Evolutionary conservation across 1,140 invertebrate genomes (phyloP).

Genomic region (Wasmannia auropunctata): DNA sequence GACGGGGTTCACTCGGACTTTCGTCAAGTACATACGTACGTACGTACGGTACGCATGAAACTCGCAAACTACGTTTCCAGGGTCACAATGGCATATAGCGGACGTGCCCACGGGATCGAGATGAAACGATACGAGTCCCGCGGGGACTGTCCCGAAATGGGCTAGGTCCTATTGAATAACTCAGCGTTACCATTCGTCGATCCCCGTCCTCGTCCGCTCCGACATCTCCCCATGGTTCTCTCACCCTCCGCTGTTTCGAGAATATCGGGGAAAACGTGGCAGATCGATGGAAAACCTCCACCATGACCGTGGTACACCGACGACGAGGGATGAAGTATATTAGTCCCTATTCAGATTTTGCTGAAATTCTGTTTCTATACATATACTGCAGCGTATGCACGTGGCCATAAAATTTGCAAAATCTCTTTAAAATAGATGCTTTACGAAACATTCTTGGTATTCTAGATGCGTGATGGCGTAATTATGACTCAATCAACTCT

Average conservation of each 20-base stretch:
- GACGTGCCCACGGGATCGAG: conserved; percentile 45
- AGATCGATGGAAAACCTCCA: conserved; percentile 60
- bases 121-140: conserved; percentile 71
- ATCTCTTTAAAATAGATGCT: not conserved
- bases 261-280: conserved; percentile 50
- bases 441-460: not conserved
- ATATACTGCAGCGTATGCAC: not conserved
- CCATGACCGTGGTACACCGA: not conserved
- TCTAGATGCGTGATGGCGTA: no score
- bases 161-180: conserved; percentile 70
- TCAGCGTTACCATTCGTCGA: conserved; percentile 67
- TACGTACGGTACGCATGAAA: conserved; percentile 62
- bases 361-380: not conserved
- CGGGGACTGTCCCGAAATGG: conserved; percentile 54
- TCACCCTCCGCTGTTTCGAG: conserved; percentile 59
- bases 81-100: conserved; percentile 60
- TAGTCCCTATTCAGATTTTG: conserved; percentile 1
- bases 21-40: conserved; percentile 46
- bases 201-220: conserved; percentile 14
- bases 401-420: not conserved
- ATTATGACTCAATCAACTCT: no score
- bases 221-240: conserved; percentile 28
- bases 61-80: conserved; percentile 55
- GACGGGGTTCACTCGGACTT: conserved; percentile 8
- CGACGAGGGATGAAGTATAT: conserved; percentile 31